Conservation (phyloP, 2,797 vertebrate genomes). For the Arrhamphus sclerolepis region DNA sequence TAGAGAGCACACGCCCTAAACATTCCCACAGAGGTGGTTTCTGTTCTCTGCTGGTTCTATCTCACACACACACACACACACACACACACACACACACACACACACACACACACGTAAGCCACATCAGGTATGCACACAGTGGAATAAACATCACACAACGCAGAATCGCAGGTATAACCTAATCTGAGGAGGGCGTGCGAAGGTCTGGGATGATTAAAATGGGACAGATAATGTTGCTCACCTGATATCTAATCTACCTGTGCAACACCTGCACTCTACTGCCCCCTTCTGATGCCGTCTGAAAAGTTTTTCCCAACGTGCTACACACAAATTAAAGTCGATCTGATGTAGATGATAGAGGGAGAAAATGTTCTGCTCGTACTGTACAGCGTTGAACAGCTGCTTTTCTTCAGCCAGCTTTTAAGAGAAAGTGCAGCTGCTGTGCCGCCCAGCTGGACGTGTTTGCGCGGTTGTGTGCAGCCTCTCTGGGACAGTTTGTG, state of each 20-base stretch:
- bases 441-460: slow-evolving; percentile 35
- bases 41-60: slow-evolving; percentile 23
- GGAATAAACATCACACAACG: slow-evolving; percentile 17
- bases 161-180: slow-evolving; percentile 9
- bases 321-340: too few relatives aligned
- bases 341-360: background rate
- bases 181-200: slow-evolving; percentile 5
- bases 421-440: slow-evolving; percentile 42
- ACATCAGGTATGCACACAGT: slow-evolving; percentile 3
- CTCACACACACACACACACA: background rate
- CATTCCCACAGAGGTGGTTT: slow-evolving; percentile 32
- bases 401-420: slow-evolving; percentile 17
- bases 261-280: slow-evolving; percentile 70
- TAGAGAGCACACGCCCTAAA: slow-evolving; percentile 7
- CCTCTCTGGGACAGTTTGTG: slow-evolving; percentile 16
- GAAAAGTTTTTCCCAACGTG: too few relatives aligned
- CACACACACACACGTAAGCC: too few relatives aligned
- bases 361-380: background rate
- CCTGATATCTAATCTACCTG: slow-evolving; percentile 63
- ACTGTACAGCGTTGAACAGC: slow-evolving; percentile 2
- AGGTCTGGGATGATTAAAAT: slow-evolving; percentile 19
- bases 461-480: slow-evolving; percentile 49
- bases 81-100: too few relatives aligned
- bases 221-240: slow-evolving; percentile 7
- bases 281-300: slow-evolving; percentile 67